These are phyloP conservation scores for Coboldia fuscipes DNA, from an alignment of 1,140 invertebrate genomes.

Conservation along the genomic window DNA sequence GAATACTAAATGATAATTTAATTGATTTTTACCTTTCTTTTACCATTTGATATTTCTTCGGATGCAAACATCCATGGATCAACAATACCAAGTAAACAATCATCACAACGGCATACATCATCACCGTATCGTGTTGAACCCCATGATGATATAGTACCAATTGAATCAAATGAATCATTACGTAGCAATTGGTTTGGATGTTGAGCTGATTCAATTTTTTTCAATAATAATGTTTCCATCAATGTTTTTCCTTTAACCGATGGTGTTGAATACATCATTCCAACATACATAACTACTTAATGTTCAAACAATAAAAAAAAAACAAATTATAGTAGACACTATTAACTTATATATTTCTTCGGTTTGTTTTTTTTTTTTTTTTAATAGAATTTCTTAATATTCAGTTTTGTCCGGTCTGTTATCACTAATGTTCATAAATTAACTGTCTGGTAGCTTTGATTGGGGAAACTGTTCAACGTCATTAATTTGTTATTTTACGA, in stretches of 20 bases:
- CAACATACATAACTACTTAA: too few relatives aligned
- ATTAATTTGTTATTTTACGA: too few relatives aligned
- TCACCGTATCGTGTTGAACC: conserved; percentile 34
- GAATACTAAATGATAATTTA: too few relatives aligned
- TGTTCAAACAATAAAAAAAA: too few relatives aligned
- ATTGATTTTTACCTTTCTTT: conserved; percentile 45
- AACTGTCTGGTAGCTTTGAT: too few relatives aligned
- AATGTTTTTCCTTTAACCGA: conserved; percentile 34
- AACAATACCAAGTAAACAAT: conserved; percentile 58
- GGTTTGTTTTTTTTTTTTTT: too few relatives aligned
- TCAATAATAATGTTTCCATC: conserved; percentile 53
- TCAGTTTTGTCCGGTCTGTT: too few relatives aligned
- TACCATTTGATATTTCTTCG: conserved; percentile 23
- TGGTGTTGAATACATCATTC: conserved; percentile 24
- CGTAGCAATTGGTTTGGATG: conserved; percentile 28
- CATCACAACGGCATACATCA: conserved; percentile 60
- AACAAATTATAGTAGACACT: too few relatives aligned
- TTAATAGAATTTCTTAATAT: too few relatives aligned
- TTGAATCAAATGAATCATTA: conserved; percentile 56
- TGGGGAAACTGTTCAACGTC: too few relatives aligned
- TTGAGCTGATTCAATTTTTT: conserved; percentile 44
- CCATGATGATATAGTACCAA: conserved; percentile 45
- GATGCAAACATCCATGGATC: conserved; percentile 44
- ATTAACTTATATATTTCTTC: too few relatives aligned
- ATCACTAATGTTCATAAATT: too few relatives aligned